Evolutionary conservation across 1,140 invertebrate genomes (phyloP).

Genomic region (Drosophila melanica): DNA sequence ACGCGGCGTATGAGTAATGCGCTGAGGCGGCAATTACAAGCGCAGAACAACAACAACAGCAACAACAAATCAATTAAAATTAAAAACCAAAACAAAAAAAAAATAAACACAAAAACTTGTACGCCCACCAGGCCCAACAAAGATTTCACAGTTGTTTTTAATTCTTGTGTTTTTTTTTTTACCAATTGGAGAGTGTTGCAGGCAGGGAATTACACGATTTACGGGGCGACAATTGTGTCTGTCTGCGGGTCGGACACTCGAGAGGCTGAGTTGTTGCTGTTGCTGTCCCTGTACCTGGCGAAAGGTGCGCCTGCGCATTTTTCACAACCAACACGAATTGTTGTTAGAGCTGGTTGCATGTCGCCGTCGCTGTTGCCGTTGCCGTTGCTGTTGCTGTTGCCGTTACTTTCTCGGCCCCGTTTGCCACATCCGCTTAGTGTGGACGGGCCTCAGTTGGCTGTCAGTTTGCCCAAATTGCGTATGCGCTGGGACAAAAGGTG

Average conservation of each 20-base stretch:
- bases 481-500: constrained; percentile 58
- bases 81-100: constrained; percentile 1
- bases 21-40: constrained; percentile 57
- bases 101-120: constrained; percentile 10
- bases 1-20: constrained; percentile 74
- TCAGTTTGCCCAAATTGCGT: constrained; percentile 78
- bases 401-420: constrained; percentile 68
- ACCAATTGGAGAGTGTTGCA: constrained; percentile 15
- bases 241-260: constrained; percentile 3
- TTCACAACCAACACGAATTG: constrained; percentile 61
- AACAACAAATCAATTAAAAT: constrained; percentile 79
- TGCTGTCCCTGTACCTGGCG: constrained; percentile 41
- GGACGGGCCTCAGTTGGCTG: constrained; percentile 49
- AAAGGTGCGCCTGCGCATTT: constrained; percentile 80
- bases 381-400: constrained; percentile 28
- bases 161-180: too few species aligned
- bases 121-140: constrained; percentile 71
- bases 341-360: constrained; percentile 43
- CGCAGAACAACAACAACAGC: constrained; percentile 13
- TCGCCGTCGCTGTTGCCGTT: constrained; percentile 7
- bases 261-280: neutral
- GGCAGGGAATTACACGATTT: constrained; percentile 69
- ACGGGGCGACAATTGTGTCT: constrained; percentile 69
- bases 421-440: constrained; percentile 67
- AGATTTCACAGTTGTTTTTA: constrained; percentile 56